Evolutionary conservation across 2,797 vertebrate genomes (phyloP).

Genomic region (Peromyscus eremicus): DNA sequence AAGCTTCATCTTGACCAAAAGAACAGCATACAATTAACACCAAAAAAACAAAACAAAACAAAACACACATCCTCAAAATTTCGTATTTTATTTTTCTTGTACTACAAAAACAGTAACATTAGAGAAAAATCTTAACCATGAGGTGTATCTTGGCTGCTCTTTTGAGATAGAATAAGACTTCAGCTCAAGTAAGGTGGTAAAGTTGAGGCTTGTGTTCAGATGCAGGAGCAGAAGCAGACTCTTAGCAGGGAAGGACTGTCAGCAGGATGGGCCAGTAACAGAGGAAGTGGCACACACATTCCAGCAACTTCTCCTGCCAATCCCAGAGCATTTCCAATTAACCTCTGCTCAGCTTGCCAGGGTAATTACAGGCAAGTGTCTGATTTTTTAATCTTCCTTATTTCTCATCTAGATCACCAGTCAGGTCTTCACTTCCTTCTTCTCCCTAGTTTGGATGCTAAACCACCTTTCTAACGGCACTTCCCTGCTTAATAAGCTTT

Average conservation of each 20-base stretch:
- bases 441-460: constrained; percentile 49
- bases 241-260: too few species aligned
- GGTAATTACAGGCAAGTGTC: not conserved
- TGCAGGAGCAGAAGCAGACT: not conserved
- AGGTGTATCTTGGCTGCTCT: not conserved
- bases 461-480: constrained; percentile 69
- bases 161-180: not conserved
- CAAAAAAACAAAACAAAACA: not conserved
- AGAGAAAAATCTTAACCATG: not conserved
- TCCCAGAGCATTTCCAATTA: not conserved
- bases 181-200: not conserved
- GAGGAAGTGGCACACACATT: not conserved
- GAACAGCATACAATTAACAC: not conserved
- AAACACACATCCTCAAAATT: not conserved
- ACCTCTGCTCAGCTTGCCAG: not conserved
- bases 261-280: rapidly evolving
- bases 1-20: not conserved
- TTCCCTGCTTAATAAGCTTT: constrained; percentile 75
- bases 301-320: not conserved
- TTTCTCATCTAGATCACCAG: constrained; percentile 34
- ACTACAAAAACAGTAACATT: not conserved
- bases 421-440: constrained; percentile 54
- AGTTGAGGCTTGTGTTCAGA: not conserved
- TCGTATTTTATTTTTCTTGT: not conserved
- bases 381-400: constrained; percentile 42